phyloP scores from a whole-genome alignment of 2,888 invertebrate species.

The Sphecodes monilicornis region DNA sequence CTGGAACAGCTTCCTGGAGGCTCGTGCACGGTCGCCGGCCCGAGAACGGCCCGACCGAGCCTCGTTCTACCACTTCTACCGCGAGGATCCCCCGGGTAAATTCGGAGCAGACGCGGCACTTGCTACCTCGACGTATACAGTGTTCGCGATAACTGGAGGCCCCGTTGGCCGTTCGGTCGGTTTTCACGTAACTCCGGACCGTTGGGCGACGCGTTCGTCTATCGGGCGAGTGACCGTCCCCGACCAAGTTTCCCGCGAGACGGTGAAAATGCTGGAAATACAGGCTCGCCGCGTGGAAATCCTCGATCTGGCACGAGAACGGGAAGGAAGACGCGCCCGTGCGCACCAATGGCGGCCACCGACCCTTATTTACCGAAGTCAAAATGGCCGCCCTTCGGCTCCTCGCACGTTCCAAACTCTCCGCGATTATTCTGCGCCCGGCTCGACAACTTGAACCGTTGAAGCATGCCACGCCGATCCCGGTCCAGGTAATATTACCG shows the following conservation, averaged over 20 bases:
- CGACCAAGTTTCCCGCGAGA: slow-evolving; percentile 44
- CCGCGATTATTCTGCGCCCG: slow-evolving; percentile 51
- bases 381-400: slow-evolving; percentile 82
- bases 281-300: slow-evolving; percentile 48
- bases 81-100: slow-evolving; percentile 26
- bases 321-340: slow-evolving; percentile 82
- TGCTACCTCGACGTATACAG: slow-evolving; percentile 68
- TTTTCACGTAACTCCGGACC: slow-evolving; percentile 62
- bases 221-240: slow-evolving; percentile 26
- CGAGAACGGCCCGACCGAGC: background rate
- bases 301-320: slow-evolving; percentile 69
- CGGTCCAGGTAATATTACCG: slow-evolving; percentile 65
- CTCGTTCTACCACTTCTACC: background rate
- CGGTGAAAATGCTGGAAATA: slow-evolving; percentile 44
- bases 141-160: slow-evolving; percentile 74
- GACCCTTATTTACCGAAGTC: slow-evolving; percentile 81
- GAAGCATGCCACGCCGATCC: slow-evolving; percentile 44
- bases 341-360: slow-evolving; percentile 82
- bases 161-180: slow-evolving; percentile 53
- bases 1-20: background rate
- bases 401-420: slow-evolving; percentile 74
- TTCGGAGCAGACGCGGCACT: slow-evolving; percentile 77
- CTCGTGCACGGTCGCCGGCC: slow-evolving; percentile 14
- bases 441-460: background rate
- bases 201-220: slow-evolving; percentile 47